These are phyloP conservation scores for Cyprinodon variegatus DNA, from an alignment of 2,113 vertebrate genomes.

Conservation along the genomic window DNA sequence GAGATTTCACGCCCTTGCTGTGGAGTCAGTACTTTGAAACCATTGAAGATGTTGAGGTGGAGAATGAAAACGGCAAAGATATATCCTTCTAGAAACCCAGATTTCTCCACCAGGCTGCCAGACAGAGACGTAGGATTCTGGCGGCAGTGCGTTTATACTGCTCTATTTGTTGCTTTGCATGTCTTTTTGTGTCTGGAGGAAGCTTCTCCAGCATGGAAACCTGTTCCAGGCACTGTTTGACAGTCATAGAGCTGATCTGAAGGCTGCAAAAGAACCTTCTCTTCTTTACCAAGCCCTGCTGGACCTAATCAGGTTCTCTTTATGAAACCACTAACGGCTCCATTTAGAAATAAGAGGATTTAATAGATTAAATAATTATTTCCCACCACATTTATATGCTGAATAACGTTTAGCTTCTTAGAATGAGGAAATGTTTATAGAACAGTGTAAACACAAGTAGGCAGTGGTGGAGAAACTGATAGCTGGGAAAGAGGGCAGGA, in stretches of 20 bases:
- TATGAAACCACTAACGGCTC: neutral
- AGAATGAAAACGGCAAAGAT: slow-evolving; percentile 93
- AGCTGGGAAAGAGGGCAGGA: neutral
- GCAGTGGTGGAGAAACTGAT: neutral
- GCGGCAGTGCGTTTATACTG: neutral
- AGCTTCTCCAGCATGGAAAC: neutral
- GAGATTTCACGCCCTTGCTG: slow-evolving; percentile 90
- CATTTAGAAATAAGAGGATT: neutral
- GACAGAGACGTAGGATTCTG: neutral
- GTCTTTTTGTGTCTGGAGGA: neutral
- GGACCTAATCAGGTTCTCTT: neutral
- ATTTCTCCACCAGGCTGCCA: neutral
- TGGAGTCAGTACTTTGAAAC: slow-evolving; percentile 98
- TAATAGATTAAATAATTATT: neutral
- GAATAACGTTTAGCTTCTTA: neutral
- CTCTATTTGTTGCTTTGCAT: neutral
- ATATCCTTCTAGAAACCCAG: slow-evolving; percentile 87
- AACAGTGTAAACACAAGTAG: neutral
- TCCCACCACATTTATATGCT: no score
- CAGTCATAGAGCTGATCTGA: neutral
- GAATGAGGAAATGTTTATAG: neutral
- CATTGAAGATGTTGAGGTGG: slow-evolving; percentile 94
- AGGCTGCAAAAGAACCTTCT: neutral
- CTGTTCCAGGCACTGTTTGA: neutral
- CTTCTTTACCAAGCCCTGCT: no score